These are phyloP conservation scores for Diplosoma virens DNA, from an alignment of 23 tunicate species.

Conservation along the genomic window DNA sequence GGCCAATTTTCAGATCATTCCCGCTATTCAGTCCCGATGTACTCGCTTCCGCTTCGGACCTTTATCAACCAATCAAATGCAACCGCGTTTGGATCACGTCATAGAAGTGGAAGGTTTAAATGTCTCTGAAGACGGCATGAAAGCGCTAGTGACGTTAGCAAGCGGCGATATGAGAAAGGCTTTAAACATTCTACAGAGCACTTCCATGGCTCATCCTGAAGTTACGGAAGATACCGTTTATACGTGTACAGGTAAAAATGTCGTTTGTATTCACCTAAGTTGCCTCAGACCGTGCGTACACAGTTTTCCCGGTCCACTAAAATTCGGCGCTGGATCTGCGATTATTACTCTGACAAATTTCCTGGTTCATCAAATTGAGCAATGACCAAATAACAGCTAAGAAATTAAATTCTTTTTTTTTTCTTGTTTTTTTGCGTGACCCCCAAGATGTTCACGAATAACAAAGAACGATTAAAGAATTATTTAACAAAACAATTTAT, in stretches of 20 bases:
- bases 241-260: constrained; percentile 77
- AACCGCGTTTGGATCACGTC: constrained; percentile 85
- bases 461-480: too few species aligned
- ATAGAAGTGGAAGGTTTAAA: constrained; percentile 46
- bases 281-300: too few species aligned
- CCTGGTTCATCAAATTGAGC: too few species aligned
- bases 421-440: too few species aligned
- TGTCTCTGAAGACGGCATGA: constrained; percentile 80
- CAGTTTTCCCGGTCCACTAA: too few species aligned
- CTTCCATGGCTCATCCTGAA: constrained; percentile 78
- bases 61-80: constrained; percentile 78
- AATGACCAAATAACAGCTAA: too few species aligned
- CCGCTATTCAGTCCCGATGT: constrained; percentile 91
- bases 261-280: too few species aligned
- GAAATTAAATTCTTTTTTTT: too few species aligned
- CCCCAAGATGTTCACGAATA: too few species aligned
- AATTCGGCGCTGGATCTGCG: too few species aligned
- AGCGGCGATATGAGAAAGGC: constrained; percentile 93
- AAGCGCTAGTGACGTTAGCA: constrained; percentile 71
- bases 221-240: constrained; percentile 80
- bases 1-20: constrained; percentile 67
- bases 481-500: too few species aligned
- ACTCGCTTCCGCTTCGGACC: constrained; percentile 96
- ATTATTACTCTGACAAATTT: too few species aligned
- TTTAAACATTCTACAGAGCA: constrained; percentile 74